phyloP scores from a whole-genome alignment of 2,113 vertebrate genomes.

The Thalassoma bifasciatum region DNA sequence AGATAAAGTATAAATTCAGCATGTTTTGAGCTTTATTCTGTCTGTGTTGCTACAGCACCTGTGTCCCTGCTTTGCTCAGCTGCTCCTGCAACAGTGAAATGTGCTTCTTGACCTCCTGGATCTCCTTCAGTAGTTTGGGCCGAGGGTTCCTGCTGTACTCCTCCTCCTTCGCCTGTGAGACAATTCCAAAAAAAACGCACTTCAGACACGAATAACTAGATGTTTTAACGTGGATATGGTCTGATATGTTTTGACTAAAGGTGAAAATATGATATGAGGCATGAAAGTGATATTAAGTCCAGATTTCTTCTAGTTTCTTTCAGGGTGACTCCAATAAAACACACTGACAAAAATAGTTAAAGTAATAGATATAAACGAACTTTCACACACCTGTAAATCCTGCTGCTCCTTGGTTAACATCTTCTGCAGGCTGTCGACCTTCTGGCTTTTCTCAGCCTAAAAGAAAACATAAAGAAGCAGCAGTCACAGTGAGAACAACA shows the following conservation, averaged over 20 bases:
- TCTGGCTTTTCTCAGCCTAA: conserved; percentile 84
- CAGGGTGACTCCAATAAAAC: background rate
- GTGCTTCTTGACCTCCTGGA: background rate
- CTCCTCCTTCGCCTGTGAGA: background rate
- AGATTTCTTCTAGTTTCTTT: too few species aligned
- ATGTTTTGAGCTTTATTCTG: too few species aligned
- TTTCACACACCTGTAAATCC: conserved; percentile 82
- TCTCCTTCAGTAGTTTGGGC: background rate
- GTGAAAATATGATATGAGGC: too few species aligned
- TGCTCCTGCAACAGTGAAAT: background rate
- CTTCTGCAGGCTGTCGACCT: conserved; percentile 87
- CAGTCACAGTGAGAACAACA: background rate
- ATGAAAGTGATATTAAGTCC: too few species aligned
- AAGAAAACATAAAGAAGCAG: background rate
- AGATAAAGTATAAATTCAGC: too few species aligned
- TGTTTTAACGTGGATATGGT: too few species aligned
- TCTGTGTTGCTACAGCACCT: background rate
- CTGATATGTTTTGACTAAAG: too few species aligned
- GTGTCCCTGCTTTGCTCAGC: background rate
- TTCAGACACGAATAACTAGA: background rate
- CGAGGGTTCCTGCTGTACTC: background rate
- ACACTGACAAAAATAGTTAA: background rate
- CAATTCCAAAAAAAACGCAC: background rate
- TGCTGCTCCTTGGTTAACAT: conserved; percentile 84
- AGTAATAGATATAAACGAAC: too few species aligned